Evolutionary conservation across 2,888 invertebrate genomes (phyloP), one percentile per base, ranked within the genome.

Genomic region (Drosophila niveifrons): DNA sequence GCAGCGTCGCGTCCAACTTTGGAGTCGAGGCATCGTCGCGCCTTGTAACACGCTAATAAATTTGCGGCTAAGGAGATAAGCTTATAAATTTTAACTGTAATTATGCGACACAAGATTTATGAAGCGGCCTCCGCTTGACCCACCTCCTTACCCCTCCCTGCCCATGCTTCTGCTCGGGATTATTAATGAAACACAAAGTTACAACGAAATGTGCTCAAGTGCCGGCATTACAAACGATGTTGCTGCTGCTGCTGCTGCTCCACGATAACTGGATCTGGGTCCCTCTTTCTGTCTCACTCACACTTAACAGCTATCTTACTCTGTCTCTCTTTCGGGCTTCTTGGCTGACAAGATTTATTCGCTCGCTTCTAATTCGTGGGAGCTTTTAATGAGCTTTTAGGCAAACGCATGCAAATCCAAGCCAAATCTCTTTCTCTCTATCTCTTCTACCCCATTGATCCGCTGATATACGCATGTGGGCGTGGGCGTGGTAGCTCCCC

Each of bases 21-120:
- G 17, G 36, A 23, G 48, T 41, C 43, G 39, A 47, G 48, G 31
- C 44, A 18, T 23, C 56, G 59, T 70, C 65, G 79, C 58, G 74
- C 70, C 67, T 68, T 68, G 77, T 69, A 84, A 75, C 84, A 82
- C 69, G 86, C 85, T 79, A 87, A 87, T 88, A 90, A 88, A 88
- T 88, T 90, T 89, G 89, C 88, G 81, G 82, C 85, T 90, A 88
- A 88, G 79, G 89, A 87, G 89, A 87, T 89, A 89, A 85, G 88
- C 88, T 85, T 89, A 89, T 88, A 88, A 88, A 88, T 88, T 88
- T 87, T 89, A 90, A 87, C 86, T 89, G 86, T 87, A 87, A 87
- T 87, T 87, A 87, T 85, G 88, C 82, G 89, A 82, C 88, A 81
- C 79, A 87, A 87, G 86, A 87, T 87, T 87, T 87, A 87, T 87